Conservation (phyloP, 2,888 invertebrate species). For the Baronia brevicornis region DNA sequence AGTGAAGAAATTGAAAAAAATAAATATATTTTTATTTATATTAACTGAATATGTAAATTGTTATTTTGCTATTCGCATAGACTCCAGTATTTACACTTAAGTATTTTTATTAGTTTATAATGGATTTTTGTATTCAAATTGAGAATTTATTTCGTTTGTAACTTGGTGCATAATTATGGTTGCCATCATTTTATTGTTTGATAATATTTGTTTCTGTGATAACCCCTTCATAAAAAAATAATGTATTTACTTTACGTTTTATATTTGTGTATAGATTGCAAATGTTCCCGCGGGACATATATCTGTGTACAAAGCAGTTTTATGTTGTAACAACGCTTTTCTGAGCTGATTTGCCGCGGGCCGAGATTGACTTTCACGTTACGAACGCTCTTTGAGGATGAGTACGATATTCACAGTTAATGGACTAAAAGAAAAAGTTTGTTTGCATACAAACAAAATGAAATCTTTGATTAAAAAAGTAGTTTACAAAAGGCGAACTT, state of each 20-base stretch:
- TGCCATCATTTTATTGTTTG: slow-evolving; percentile 62
- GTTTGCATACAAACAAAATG: no score
- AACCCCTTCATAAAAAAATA: slow-evolving; percentile 34
- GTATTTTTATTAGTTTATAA: slow-evolving; percentile 17
- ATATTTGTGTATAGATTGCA: slow-evolving; percentile 6
- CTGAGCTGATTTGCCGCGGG: no score
- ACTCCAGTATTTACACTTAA: slow-evolving; percentile 30
- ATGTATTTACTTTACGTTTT: slow-evolving; percentile 12
- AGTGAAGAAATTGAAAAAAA: no score
- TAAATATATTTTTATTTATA: slow-evolving; percentile 12
- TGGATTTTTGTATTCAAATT: slow-evolving; percentile 12
- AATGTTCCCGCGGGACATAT: slow-evolving; percentile 5
- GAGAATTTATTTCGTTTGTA: slow-evolving; percentile 26
- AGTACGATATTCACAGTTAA: no score
- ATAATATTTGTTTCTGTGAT: slow-evolving; percentile 72
- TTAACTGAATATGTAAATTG: slow-evolving; percentile 3
- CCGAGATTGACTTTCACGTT: no score
- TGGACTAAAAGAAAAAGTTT: no score
- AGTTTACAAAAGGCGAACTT: no score
- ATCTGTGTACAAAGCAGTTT: slow-evolving; percentile 19
- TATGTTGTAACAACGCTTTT: no score
- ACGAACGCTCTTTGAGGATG: no score
- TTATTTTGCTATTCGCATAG: slow-evolving; percentile 7
- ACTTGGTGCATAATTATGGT: slow-evolving; percentile 60
- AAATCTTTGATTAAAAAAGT: no score